Percentiles rank a stretch among this genome's conserved stretches.
Evolutionary conservation across 2,888 invertebrate genomes (phyloP).

Genomic region (Yponomeuta malinellus): DNA sequence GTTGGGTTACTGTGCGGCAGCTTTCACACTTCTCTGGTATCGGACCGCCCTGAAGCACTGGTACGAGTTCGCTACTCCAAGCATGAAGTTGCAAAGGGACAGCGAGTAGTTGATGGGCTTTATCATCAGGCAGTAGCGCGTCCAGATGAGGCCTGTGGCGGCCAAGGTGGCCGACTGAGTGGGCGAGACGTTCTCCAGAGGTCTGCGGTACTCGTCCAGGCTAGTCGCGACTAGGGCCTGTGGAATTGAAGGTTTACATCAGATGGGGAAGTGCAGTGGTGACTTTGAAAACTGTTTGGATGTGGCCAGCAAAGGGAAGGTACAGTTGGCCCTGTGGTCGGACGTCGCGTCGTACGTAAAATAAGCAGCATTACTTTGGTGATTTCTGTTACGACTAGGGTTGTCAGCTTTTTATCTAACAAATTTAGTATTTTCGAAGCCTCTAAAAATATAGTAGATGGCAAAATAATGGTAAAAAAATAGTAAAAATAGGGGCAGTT

Average conservation of each 20-base stretch:
- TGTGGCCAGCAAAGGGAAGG: background rate
- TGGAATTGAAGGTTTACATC: background rate
- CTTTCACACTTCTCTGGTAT: conserved; percentile 32
- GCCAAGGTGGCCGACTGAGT: conserved; percentile 88
- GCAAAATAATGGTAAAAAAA: too few species aligned
- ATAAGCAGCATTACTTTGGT: background rate
- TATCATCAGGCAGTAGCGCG: conserved; percentile 95
- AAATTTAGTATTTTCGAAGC: too few species aligned
- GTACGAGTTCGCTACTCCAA: conserved; percentile 88
- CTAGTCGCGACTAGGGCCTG: conserved; percentile 88
- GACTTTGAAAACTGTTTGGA: background rate
- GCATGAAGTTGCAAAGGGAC: conserved; percentile 96
- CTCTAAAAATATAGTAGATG: too few species aligned
- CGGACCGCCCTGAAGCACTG: conserved; percentile 84
- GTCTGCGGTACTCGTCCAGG: conserved; percentile 89
- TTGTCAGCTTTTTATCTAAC: too few species aligned
- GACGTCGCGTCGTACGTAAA: background rate
- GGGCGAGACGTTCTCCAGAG: conserved; percentile 90
- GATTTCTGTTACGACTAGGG: too few species aligned
- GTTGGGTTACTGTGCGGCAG: background rate
- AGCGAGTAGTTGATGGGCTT: conserved; percentile 95
- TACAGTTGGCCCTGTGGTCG: background rate
- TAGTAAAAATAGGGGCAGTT: too few species aligned
- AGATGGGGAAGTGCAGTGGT: background rate
- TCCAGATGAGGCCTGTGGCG: conserved; percentile 96